Evolutionary conservation across 2,888 invertebrate species (phyloP).

Genomic region (Tetrapedia diversipes): DNA sequence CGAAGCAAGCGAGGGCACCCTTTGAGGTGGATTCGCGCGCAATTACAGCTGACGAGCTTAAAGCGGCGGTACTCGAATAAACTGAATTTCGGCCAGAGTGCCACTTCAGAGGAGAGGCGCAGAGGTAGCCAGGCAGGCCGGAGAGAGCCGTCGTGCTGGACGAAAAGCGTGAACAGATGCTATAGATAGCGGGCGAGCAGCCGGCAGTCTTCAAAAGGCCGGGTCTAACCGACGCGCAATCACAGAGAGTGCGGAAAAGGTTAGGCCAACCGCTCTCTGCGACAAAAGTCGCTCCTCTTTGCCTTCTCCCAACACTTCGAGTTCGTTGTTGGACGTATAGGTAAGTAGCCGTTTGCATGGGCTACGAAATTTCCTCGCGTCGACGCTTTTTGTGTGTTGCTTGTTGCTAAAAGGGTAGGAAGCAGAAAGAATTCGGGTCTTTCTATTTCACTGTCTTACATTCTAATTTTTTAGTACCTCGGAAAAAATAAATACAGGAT

Average conservation of each 20-base stretch:
- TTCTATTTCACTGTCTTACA: too few species aligned
- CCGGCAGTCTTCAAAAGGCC: constrained; percentile 55
- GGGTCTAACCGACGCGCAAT: constrained; percentile 30
- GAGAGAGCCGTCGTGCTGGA: constrained; percentile 36
- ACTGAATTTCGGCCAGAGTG: constrained; percentile 67
- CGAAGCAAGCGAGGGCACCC: constrained; percentile 57
- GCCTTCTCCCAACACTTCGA: not conserved
- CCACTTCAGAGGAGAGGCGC: constrained; percentile 63
- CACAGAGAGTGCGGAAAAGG: constrained; percentile 24
- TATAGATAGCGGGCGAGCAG: constrained; percentile 45
- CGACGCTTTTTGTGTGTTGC: too few species aligned
- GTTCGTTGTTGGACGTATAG: constrained; percentile 23
- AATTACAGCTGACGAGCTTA: constrained; percentile 62
- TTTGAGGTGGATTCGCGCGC: constrained; percentile 60
- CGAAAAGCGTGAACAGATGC: constrained; percentile 60
- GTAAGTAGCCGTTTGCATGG: too few species aligned
- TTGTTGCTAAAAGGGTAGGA: too few species aligned
- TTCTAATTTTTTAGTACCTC: too few species aligned
- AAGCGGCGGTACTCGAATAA: constrained; percentile 66
- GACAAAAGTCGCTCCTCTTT: constrained; percentile 42
- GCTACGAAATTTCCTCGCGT: not conserved
- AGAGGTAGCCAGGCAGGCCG: too few species aligned
- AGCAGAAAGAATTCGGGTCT: too few species aligned
- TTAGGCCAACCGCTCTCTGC: constrained; percentile 18
- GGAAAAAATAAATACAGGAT: too few species aligned